Evolutionary conservation across 2,113 vertebrate species (phyloP), one percentile per base, ranked within the genome.

Genomic region (Lophius piscatorius): DNA sequence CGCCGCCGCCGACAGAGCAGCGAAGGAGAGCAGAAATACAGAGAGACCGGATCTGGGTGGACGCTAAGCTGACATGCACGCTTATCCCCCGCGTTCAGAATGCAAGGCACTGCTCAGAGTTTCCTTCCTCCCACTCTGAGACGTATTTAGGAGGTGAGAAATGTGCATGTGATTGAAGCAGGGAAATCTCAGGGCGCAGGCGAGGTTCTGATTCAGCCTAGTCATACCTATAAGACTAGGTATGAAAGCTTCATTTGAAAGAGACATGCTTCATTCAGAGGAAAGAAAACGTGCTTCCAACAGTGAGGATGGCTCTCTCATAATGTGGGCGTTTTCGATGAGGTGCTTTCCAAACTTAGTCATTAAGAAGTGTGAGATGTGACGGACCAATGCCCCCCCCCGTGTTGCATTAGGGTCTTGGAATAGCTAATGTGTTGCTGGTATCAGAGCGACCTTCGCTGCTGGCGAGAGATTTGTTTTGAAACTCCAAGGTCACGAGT

Each of bases 31-130:
- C 55, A 17, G 59, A 70, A 55, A 35, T 50, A 63, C 68, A 78
- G 42, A 74, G 56, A 16, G 36, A 51, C 60, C 39, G 70, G 57
- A 76, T 70, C 57, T 68, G 63, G 61, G 36, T 12, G 31, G 74
- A 82, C 60, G 74, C 61, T 77, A 88, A 88, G 74, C 71, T 74
- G 81, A 80, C 71, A 63, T 68, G 71, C 55, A 24, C 45, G 84
- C 74, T 89, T 81, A 88, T 84, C 81, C 68, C 35, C 34, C 18
- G 55, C 51, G 11, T 84, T 81, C 72, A 50, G 57, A 70, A 83
- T 66, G 68, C 61, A 36, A 69, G 61, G 69, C 76, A 63, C 13
- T 9, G 3, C 46, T 70, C 38, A 33, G 44, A 60, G 55, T 72
- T 69, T 67, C 50, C 38, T 40, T 51, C 38, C 33, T 48, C 42